Percentiles rank a stretch among this genome's conserved stretches.
Evolutionary conservation across 2,113 vertebrate species (phyloP).

Genomic region (Mastomys coucha): DNA sequence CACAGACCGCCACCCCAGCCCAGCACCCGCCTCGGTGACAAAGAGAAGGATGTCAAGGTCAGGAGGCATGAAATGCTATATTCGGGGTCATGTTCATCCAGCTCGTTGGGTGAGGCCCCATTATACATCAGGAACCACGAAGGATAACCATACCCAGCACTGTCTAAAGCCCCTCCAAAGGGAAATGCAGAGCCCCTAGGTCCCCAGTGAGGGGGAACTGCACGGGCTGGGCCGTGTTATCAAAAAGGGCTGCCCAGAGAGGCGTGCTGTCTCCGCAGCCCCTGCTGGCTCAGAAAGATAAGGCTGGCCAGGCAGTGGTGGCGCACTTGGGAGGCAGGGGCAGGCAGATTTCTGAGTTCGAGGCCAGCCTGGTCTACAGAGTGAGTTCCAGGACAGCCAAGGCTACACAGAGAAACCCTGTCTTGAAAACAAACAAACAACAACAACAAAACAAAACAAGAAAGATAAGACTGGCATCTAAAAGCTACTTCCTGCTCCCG

Average conservation of each 20-base stretch:
- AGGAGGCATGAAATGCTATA: neutral
- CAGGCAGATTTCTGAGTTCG: too few species aligned
- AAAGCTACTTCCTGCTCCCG: neutral
- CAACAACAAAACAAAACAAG: too few species aligned
- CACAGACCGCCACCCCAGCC: neutral
- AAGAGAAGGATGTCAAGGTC: neutral
- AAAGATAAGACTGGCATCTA: neutral
- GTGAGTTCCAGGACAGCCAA: too few species aligned
- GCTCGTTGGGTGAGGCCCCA: neutral
- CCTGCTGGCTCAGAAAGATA: neutral
- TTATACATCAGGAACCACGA: neutral
- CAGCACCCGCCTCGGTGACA: neutral
- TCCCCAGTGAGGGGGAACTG: neutral
- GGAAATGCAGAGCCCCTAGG: neutral
- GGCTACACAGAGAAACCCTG: too few species aligned
- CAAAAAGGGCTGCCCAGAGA: neutral
- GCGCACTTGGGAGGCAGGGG: too few species aligned
- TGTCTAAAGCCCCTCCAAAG: neutral
- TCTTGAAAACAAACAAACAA: too few species aligned
- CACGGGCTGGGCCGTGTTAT: neutral
- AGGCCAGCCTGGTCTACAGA: too few species aligned
- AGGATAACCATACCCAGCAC: neutral
- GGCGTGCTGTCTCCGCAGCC: neutral
- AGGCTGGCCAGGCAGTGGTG: too few species aligned
- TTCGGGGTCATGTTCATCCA: neutral